A percentile compares a stretch with the other conserved stretches of the same genome.
Evolutionary conservation across 2,797 vertebrate genomes (phyloP).

Genomic region (Xenops minutus): DNA sequence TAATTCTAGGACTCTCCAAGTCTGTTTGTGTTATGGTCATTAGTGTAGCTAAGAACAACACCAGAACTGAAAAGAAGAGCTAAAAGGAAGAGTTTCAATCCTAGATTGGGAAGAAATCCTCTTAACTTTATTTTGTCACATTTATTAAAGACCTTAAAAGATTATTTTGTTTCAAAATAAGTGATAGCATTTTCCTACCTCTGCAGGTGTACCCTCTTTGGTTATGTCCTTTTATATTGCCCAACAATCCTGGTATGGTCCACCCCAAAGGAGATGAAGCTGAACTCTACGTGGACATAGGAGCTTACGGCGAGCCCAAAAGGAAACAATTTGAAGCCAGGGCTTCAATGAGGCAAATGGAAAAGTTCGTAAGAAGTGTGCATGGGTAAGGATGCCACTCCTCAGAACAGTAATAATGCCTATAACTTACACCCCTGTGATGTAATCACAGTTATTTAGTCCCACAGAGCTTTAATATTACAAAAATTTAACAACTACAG

Average conservation of each 20-base stretch:
- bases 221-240: slow-evolving; percentile 93
- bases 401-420: background rate
- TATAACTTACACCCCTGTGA: background rate
- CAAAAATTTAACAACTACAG: background rate
- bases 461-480: background rate
- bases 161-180: background rate
- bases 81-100: background rate
- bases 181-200: background rate
- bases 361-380: slow-evolving; percentile 93
- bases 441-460: background rate
- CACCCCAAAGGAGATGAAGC: slow-evolving; percentile 90
- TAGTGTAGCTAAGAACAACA: background rate
- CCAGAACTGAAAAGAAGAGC: background rate
- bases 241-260: slow-evolving; percentile 91
- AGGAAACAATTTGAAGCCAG: slow-evolving; percentile 93
- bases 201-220: slow-evolving; percentile 94
- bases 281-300: slow-evolving; percentile 94
- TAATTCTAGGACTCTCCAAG: background rate
- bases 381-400: slow-evolving; percentile 85
- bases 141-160: background rate
- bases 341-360: slow-evolving; percentile 88
- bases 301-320: slow-evolving; percentile 91
- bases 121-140: background rate
- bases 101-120: background rate
- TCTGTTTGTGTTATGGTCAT: background rate